phyloP scores from a whole-genome alignment of 2,888 invertebrate species.

The Corbicula japonica region DNA sequence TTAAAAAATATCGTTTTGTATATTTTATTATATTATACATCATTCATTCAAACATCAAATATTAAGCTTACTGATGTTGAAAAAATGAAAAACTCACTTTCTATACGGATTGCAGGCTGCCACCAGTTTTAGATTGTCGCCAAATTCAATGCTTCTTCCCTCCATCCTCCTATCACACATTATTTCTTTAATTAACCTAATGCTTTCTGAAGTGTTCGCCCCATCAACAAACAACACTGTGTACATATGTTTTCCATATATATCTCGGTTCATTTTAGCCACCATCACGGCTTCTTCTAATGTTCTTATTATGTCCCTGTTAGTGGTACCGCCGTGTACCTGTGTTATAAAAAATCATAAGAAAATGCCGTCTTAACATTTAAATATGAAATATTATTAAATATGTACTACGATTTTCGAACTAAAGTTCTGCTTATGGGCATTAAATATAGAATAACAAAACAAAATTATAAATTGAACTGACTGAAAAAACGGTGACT shows the following conservation, averaged over 20 bases:
- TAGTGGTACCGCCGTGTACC: constrained; percentile 84
- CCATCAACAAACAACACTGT: constrained; percentile 85
- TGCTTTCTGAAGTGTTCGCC: constrained; percentile 84
- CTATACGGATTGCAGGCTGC: constrained; percentile 85
- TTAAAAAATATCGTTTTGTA: no score
- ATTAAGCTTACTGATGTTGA: no score
- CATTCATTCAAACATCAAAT: no score
- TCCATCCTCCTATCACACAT: constrained; percentile 83
- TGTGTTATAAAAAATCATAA: constrained; percentile 31
- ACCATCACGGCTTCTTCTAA: constrained; percentile 74
- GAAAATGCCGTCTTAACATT: no score
- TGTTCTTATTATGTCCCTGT: constrained; percentile 78
- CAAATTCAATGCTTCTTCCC: constrained; percentile 73
- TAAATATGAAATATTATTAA: background rate
- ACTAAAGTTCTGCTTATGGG: background rate
- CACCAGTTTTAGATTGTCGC: constrained; percentile 79
- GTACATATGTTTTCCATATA: constrained; percentile 67
- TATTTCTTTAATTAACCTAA: constrained; percentile 84
- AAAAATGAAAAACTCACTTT: constrained; percentile 71
- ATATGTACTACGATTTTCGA: no score
- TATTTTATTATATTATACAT: no score
- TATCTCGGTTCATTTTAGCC: constrained; percentile 72
- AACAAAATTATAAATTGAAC: no score
- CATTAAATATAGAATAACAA: background rate
- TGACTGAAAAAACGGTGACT: no score